A percentile compares a stretch with the other conserved stretches of the same genome.
Evolutionary conservation across 2,113 vertebrate genomes (phyloP).

Genomic region (Mormyrus lacerda): DNA sequence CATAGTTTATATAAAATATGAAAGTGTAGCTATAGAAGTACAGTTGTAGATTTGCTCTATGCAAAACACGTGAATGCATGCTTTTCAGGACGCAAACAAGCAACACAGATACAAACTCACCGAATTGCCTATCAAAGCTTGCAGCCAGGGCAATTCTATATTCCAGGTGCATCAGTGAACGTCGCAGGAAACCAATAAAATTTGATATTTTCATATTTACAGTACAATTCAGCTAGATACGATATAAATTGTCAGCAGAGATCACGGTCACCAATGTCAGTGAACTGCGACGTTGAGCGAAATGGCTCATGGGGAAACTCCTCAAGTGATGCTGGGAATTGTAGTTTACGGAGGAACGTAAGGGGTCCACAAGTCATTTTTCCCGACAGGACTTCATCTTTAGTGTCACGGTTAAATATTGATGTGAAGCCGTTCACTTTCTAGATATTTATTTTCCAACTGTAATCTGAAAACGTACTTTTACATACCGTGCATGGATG

Average conservation of each 20-base stretch:
- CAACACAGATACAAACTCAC: slow-evolving; percentile 41
- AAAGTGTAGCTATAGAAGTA: neutral
- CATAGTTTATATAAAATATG: neutral
- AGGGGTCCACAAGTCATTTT: neutral
- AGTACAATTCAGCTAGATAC: neutral
- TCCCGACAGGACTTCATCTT: neutral
- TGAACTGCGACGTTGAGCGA: slow-evolving; percentile 31
- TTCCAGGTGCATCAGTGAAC: slow-evolving; percentile 52
- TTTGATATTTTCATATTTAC: slow-evolving; percentile 43
- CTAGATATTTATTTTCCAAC: neutral
- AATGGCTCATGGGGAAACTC: neutral
- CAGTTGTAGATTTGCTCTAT: neutral
- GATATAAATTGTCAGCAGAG: slow-evolving; percentile 34
- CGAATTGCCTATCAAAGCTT: slow-evolving; percentile 47
- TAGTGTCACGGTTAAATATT: neutral
- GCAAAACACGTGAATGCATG: neutral
- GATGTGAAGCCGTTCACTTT: neutral
- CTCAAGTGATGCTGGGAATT: slow-evolving; percentile 12
- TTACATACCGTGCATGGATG: neutral
- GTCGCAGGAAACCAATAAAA: slow-evolving; percentile 47
- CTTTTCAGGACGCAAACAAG: neutral
- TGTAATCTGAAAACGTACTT: neutral
- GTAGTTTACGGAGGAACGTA: slow-evolving; percentile 15
- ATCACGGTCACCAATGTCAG: slow-evolving; percentile 38
- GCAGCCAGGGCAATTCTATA: slow-evolving; percentile 45